These are phyloP conservation scores for Perizoma flavofasciatum DNA, from an alignment of 2,888 invertebrate genomes.

Conservation along the genomic window DNA sequence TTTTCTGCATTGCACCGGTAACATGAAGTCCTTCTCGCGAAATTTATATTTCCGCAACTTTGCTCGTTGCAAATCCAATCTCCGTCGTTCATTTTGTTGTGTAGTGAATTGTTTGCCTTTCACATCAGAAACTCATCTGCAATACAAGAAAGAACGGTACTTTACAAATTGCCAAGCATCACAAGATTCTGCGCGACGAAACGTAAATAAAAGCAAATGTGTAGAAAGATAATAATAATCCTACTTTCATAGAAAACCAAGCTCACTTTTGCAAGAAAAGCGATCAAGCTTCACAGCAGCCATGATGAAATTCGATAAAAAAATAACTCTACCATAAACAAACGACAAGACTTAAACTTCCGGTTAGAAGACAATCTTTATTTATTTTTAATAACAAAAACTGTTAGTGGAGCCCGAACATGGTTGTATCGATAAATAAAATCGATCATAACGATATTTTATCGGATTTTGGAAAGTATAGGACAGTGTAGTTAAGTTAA, in stretches of 20 bases:
- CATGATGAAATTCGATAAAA: conserved; percentile 65
- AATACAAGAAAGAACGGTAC: conserved; percentile 36
- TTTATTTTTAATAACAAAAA: too few species aligned
- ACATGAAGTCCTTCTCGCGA: conserved; percentile 94
- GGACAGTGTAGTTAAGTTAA: too few species aligned
- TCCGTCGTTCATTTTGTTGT: conserved; percentile 80
- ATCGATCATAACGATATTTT: too few species aligned
- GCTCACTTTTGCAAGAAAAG: conserved; percentile 78
- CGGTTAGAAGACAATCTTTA: too few species aligned
- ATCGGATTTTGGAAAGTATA: too few species aligned
- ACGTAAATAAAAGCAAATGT: conserved; percentile 72
- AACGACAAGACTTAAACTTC: background rate
- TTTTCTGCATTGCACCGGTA: conserved; percentile 94
- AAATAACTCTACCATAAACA: conserved; percentile 45
- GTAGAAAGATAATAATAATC: conserved; percentile 53
- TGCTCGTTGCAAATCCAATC: conserved; percentile 87
- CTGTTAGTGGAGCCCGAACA: too few species aligned
- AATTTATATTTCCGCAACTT: conserved; percentile 96
- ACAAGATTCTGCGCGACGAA: conserved; percentile 43
- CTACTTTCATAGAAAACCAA: conserved; percentile 76
- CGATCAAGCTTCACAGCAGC: conserved; percentile 72
- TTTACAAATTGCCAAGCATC: conserved; percentile 45
- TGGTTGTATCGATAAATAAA: too few species aligned
- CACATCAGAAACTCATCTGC: conserved; percentile 48
- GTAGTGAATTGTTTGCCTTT: conserved; percentile 45